These are phyloP conservation scores for Acridotheres tristis DNA, from an alignment of 2,797 vertebrate species.

Conservation along the genomic window DNA sequence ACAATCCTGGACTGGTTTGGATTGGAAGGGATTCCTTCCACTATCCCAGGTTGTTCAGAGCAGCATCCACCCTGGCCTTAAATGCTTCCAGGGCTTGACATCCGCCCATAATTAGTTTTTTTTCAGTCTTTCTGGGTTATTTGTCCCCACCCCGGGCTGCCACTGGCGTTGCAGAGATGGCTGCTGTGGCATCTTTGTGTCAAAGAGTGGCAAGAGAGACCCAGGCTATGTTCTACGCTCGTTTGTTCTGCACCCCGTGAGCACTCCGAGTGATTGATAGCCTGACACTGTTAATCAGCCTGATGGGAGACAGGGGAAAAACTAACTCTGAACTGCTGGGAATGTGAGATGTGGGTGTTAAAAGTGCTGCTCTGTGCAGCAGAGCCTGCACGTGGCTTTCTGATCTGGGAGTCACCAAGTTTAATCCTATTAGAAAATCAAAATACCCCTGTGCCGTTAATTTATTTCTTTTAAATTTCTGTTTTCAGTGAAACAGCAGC, in stretches of 20 bases:
- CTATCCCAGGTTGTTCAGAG: background rate
- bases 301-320: fast-evolving
- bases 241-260: constrained; percentile 20
- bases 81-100: background rate
- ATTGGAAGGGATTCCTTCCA: background rate
- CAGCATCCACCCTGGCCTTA: background rate
- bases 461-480: too few species aligned
- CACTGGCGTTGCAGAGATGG: constrained; percentile 64
- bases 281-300: constrained; percentile 4
- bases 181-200: constrained; percentile 68
- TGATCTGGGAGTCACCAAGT: fast-evolving
- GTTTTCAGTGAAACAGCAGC: fast-evolving
- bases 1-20: fast-evolving
- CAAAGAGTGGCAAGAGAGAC: constrained; percentile 66
- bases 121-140: fast-evolving
- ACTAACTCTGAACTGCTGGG: fast-evolving
- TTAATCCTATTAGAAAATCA: fast-evolving
- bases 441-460: fast-evolving
- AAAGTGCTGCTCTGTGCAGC: too few species aligned
- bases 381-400: too few species aligned
- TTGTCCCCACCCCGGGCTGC: background rate
- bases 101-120: fast-evolving
- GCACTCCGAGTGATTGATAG: constrained; percentile 66
- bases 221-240: constrained; percentile 68
- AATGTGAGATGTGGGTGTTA: fast-evolving